Conservation (phyloP, 1,140 invertebrate species). For the Temnothorax curvispinosus region DNA sequence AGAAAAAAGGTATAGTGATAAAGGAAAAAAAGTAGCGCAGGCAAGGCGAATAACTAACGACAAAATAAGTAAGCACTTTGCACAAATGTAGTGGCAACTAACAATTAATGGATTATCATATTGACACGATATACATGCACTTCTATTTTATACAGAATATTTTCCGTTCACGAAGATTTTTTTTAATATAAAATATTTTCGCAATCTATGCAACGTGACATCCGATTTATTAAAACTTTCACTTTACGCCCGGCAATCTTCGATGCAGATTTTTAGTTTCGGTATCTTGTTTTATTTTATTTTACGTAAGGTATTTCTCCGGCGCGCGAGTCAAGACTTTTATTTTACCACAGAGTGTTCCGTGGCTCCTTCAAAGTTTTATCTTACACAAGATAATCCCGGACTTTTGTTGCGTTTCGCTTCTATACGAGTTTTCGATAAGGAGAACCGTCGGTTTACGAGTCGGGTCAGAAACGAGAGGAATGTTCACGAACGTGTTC, state of each 20-base stretch:
- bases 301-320: background rate
- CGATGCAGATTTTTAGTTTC: background rate
- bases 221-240: background rate
- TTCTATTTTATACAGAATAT: background rate
- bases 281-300: background rate
- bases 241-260: background rate
- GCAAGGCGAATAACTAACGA: constrained; percentile 29
- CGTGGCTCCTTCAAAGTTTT: background rate
- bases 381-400: background rate
- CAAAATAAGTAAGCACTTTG: constrained; percentile 29
- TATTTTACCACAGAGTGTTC: background rate
- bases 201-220: background rate
- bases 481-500: background rate
- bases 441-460: background rate
- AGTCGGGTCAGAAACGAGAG: background rate
- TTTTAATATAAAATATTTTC: background rate
- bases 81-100: background rate
- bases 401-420: background rate
- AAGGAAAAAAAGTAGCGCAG: background rate
- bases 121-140: background rate
- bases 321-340: background rate
- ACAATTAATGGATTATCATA: constrained; percentile 1
- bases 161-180: background rate
- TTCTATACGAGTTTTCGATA: background rate
- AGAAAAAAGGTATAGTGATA: constrained; percentile 10